Evolutionary conservation across 2,888 invertebrate species (phyloP).

Genomic region (Patella pellucida): DNA sequence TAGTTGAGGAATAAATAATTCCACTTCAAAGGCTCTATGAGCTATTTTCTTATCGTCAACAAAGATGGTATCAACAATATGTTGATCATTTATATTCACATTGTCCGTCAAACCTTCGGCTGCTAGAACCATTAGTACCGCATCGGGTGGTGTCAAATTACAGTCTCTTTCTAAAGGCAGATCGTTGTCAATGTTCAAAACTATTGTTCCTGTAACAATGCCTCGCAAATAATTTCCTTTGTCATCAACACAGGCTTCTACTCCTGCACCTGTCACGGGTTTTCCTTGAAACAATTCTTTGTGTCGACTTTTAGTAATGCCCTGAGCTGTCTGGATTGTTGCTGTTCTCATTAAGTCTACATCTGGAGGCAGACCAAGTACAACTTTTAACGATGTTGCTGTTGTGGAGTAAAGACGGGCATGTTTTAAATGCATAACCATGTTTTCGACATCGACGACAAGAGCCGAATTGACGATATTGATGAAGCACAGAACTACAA

Average conservation of each 20-base stretch:
- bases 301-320: constrained; percentile 14
- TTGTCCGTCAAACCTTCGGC: constrained; percentile 1
- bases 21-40: constrained; percentile 13
- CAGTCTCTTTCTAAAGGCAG: neutral
- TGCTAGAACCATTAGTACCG: neutral
- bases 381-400: neutral
- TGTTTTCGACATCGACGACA: neutral
- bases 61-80: neutral
- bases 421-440: neutral
- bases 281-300: constrained; percentile 25
- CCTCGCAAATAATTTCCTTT: constrained; percentile 6
- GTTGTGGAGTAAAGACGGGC: neutral
- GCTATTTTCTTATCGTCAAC: constrained; percentile 16
- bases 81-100: neutral
- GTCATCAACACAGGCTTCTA: constrained; percentile 20
- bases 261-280: constrained; percentile 26
- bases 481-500: too few relatives aligned
- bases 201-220: neutral
- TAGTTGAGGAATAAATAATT: neutral
- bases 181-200: neutral
- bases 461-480: neutral
- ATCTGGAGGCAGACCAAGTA: neutral
- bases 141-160: neutral
- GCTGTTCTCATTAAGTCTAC: neutral
- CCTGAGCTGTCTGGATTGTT: constrained; percentile 24